phyloP scores from a whole-genome alignment of 2,888 invertebrate species.

The Trichogramma evanescens region DNA sequence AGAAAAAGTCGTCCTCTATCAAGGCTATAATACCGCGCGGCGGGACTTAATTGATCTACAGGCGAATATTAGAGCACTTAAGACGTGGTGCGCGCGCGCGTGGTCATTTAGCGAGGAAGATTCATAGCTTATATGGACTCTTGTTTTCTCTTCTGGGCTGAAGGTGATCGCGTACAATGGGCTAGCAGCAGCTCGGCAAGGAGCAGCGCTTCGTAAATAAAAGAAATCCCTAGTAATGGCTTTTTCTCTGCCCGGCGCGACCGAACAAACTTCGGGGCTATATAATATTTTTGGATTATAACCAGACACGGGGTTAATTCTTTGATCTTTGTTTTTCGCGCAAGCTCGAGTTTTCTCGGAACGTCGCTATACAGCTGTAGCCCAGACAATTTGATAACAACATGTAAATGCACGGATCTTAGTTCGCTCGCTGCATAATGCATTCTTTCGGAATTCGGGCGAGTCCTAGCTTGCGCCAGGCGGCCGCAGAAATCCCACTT shows the following conservation, averaged over 20 bases:
- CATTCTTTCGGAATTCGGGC: no score
- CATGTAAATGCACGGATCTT: no score
- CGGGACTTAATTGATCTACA: conserved; percentile 43
- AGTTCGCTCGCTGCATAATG: no score
- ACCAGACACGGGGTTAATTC: conserved; percentile 37
- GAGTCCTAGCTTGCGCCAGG: no score
- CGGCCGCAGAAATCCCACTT: no score
- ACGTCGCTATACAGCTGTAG: not conserved
- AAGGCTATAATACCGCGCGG: no score
- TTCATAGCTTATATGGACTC: not conserved
- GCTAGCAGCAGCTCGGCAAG: conserved; percentile 6
- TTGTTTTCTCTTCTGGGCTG: not conserved
- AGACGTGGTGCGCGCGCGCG: conserved; percentile 8
- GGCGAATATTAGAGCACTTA: conserved; percentile 37
- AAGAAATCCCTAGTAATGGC: conserved; percentile 46
- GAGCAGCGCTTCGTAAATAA: conserved; percentile 41
- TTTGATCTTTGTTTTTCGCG: conserved; percentile 44
- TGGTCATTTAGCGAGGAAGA: conserved; percentile 13
- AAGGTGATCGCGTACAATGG: not conserved
- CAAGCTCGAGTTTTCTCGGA: conserved; percentile 37
- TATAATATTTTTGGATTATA: conserved; percentile 22
- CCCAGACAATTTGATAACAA: no score
- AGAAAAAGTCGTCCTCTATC: no score
- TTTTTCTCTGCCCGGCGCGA: conserved; percentile 26
- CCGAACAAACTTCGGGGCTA: conserved; percentile 15